Evolutionary conservation across 2,888 invertebrate genomes (phyloP), one percentile per base, ranked within the genome.

Genomic region (Folsomia candida): DNA sequence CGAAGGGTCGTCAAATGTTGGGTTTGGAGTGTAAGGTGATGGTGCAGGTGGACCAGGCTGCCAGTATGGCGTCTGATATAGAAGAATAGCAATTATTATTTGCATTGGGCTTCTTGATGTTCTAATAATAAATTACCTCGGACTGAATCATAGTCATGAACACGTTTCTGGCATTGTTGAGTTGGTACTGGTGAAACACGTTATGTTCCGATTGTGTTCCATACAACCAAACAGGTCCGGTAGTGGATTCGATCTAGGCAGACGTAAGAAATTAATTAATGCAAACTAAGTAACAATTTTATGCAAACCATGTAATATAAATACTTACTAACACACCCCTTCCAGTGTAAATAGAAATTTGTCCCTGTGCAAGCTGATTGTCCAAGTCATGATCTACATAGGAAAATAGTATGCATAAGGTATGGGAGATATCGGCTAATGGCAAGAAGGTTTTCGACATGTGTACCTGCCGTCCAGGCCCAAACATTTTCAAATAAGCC

Each of bases 381-480:
- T 78, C 78, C 58, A 78, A 59, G 61, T 75, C 73, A 64, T 73
- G 71, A 37, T 73, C 71, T 2, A 26, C 51, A 9, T 11, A 47
- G 14, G 47, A 47, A 47, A 47, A 47, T 47, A 47, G 47, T 47
- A 14, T 47, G 11, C 47, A 47, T 47, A 47, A 11, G 47, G 47
- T 47, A 14, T 47, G 47, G 9, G 47, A n/a, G n/a, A n/a, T n/a
- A n/a, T n/a, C n/a, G n/a, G n/a, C 14, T 47, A 14, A 11, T 47
- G 14, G 47, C 14, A 11, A 47, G 9, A 47, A 14, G 9, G 47
- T 47, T 9, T 47, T 71, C 67, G 54, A 74, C 75, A n/a, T n/a
- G n/a, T n/a, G n/a, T n/a, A n/a, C n/a, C n/a, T 29, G 71, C 75
- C 9, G 78, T 78, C 78, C 78, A 78, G 11, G 78, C 78, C 78